These are phyloP conservation scores for Cryptocheilus praepositus DNA, from an alignment of 2,888 invertebrate species.

Conservation along the genomic window DNA sequence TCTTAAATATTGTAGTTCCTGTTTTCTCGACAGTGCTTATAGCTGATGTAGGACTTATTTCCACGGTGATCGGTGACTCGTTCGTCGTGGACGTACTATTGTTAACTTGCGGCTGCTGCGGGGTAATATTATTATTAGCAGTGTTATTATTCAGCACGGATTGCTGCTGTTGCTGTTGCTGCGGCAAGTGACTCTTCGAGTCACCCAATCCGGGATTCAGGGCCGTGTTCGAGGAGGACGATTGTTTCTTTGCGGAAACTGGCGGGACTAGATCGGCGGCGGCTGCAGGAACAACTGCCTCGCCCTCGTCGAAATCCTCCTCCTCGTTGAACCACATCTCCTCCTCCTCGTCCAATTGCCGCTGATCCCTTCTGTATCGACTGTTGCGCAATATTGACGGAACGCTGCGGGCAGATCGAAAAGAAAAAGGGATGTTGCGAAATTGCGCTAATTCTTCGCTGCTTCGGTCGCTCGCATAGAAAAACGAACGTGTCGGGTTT, in stretches of 20 bases:
- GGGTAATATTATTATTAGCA: slow-evolving; percentile 75
- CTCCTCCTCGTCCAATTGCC: slow-evolving; percentile 97
- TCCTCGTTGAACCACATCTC: slow-evolving; percentile 99
- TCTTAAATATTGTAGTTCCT: slow-evolving; percentile 75
- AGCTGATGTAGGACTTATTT: slow-evolving; percentile 64
- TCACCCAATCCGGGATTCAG: slow-evolving; percentile 64
- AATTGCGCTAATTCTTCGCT: too few relatives aligned
- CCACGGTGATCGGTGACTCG: slow-evolving; percentile 65
- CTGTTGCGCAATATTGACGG: slow-evolving; percentile 87
- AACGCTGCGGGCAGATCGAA: slow-evolving; percentile 76
- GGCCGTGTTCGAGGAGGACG: slow-evolving; percentile 64
- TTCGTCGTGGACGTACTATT: slow-evolving; percentile 65
- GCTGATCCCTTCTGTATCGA: slow-evolving; percentile 92
- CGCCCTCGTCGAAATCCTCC: slow-evolving; percentile 92
- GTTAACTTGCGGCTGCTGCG: slow-evolving; percentile 67
- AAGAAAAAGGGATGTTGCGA: too few relatives aligned
- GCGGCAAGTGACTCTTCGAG: slow-evolving; percentile 66
- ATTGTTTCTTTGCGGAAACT: slow-evolving; percentile 69
- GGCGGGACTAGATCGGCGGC: slow-evolving; percentile 72
- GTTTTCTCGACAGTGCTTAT: slow-evolving; percentile 73
- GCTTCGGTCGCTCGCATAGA: too few relatives aligned
- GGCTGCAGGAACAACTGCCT: slow-evolving; percentile 77
- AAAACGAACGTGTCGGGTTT: too few relatives aligned
- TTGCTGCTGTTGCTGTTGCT: slow-evolving; percentile 66
- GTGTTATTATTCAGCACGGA: slow-evolving; percentile 71